Evolutionary conservation across 2,113 vertebrate genomes (phyloP), one percentile per base, ranked within the genome.

Genomic region (Chaetura pelagica): DNA sequence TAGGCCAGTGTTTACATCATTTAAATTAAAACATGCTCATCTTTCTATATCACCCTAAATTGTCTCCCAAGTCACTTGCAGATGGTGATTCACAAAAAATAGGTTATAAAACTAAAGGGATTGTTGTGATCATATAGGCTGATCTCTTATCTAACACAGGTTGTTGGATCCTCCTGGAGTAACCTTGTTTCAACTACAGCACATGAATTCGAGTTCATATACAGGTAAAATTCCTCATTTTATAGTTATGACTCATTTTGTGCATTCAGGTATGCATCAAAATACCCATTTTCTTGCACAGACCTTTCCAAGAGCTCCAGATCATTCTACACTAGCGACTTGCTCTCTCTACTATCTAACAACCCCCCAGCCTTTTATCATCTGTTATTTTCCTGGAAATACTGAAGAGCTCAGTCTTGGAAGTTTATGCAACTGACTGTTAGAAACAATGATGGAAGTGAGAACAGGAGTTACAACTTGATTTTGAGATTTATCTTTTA

Each of bases 101-200:
- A 24, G 51, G 51, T 49, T 42, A 74, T 35, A 66, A 73, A 87
- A 16, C 26, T 69, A 35, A 59, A 29, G 51, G 40, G 42, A 66
- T 57, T 0, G 0, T 0, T 27, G 57, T 20, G 34, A 89, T 61
- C 20, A 2, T 6, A 51, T 3, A 16, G 15, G 18, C 12, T 48
- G 57, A 49, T 7, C 14, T 35, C 14, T 17, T 22, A 3, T 0
- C 15, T 24, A 74, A 87, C 42, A 58, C 2, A 15, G 34, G 21
- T 0, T n/a, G 49, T 5, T 3, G 2, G 44, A 88, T 40, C 26
- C 30, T 68, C 63, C 78, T 76, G 35, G n/a, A 62, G 21, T 15
- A 30, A 42, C 6, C 15, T 44, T 26, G 15, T 19, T 75, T 30
- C 59, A 87, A 3, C 48, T 32, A 8, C 1, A 4, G 22, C 46